phyloP scores from a whole-genome alignment of 2,888 invertebrate genomes.

The Copidosoma aretas region DNA sequence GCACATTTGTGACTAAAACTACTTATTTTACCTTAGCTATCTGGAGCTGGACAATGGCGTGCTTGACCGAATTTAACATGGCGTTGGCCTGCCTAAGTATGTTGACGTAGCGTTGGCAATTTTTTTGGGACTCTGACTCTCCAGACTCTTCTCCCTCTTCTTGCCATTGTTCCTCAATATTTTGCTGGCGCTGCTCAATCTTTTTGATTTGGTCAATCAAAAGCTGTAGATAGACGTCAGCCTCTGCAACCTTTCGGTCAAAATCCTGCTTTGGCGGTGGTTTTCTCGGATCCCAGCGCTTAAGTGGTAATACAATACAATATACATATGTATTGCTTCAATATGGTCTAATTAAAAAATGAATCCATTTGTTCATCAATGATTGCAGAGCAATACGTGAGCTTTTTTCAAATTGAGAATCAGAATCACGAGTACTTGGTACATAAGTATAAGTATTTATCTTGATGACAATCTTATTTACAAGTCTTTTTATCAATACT shows the following conservation, averaged over 20 bases:
- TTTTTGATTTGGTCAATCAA: conserved; percentile 92
- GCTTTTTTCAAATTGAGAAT: too few relatives aligned
- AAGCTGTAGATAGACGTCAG: conserved; percentile 94
- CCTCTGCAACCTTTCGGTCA: conserved; percentile 90
- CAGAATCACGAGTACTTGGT: too few relatives aligned
- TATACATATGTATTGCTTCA: too few relatives aligned
- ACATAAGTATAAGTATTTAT: too few relatives aligned
- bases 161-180: conserved; percentile 41
- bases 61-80: conserved; percentile 97
- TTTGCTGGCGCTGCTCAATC: conserved; percentile 57
- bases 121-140: conserved; percentile 1
- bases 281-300: conserved; percentile 67
- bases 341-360: too few relatives aligned
- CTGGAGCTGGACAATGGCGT: conserved; percentile 96
- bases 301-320: not conserved
- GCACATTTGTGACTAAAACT: too few relatives aligned
- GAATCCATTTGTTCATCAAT: too few relatives aligned
- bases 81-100: conserved; percentile 67
- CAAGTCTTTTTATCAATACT: too few relatives aligned
- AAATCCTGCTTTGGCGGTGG: conserved; percentile 69
- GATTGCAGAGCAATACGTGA: too few relatives aligned
- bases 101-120: conserved; percentile 50
- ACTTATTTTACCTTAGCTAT: conserved; percentile 83
- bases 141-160: conserved; percentile 46
- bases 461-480: too few relatives aligned